Percentiles rank a stretch among this genome's conserved stretches.
Conservation (phyloP, 53 echinoderm and acorn worm genomes). For the Holothuria scabra region DNA sequence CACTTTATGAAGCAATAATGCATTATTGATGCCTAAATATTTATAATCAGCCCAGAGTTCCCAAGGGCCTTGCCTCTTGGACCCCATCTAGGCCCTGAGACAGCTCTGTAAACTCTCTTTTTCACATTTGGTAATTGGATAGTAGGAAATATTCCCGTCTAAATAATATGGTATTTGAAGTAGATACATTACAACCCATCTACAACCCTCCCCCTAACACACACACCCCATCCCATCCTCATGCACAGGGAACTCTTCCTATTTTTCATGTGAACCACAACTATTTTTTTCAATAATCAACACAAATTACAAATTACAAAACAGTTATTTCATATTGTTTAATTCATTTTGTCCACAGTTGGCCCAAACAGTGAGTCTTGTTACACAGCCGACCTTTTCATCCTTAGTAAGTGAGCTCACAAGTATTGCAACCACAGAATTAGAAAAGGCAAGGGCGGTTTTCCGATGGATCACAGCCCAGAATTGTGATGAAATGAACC, state of each 20-base stretch:
- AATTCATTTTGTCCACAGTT: slow-evolving; percentile 51
- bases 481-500: slow-evolving; percentile 98
- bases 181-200: neutral
- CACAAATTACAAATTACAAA: neutral
- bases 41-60: no score
- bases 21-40: no score
- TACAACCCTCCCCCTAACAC: neutral
- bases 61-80: no score
- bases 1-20: no score
- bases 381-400: slow-evolving; percentile 93
- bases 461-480: slow-evolving; percentile 98
- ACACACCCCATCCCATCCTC: neutral
- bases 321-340: neutral
- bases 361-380: slow-evolving; percentile 92
- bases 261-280: no score
- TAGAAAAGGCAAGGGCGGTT: slow-evolving; percentile 90
- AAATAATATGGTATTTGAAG: neutral
- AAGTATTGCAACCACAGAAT: slow-evolving; percentile 76
- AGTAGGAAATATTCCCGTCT: neutral
- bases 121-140: neutral
- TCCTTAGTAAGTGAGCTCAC: slow-evolving; percentile 88
- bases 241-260: neutral
- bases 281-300: no score
- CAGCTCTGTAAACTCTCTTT: no score
- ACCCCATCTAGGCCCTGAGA: no score